Evolutionary conservation across 64 coral and sea anemone genomes (phyloP).

Genomic region (Cladopsammia gracilis): DNA sequence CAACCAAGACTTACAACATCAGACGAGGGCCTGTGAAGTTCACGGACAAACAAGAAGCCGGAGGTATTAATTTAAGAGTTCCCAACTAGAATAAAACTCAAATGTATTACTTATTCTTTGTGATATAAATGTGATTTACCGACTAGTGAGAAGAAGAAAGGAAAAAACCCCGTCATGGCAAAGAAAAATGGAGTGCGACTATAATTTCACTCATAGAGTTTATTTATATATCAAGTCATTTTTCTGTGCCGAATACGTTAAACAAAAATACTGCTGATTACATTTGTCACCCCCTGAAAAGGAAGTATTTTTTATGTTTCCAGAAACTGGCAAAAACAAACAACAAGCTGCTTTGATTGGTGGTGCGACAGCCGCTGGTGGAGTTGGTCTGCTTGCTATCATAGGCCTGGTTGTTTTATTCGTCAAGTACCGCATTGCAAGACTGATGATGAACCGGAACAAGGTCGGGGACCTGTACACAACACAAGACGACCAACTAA

Average conservation of each 20-base stretch:
- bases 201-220: too few relatives aligned
- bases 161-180: too few relatives aligned
- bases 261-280: not conserved
- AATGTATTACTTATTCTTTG: too few relatives aligned
- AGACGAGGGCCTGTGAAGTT: not conserved
- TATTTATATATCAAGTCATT: not conserved
- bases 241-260: not conserved
- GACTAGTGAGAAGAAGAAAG: too few relatives aligned
- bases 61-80: not conserved
- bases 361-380: conserved; percentile 2
- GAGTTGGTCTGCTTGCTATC: not conserved
- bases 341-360: conserved; percentile 28
- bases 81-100: not conserved
- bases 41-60: not conserved
- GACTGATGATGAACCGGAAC: not conserved
- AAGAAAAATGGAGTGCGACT: too few relatives aligned
- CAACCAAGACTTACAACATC: not conserved
- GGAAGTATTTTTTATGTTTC: not conserved
- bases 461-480: conserved; percentile 15
- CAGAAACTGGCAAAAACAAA: not conserved
- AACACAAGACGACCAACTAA: not conserved
- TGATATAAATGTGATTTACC: too few relatives aligned
- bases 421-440: conserved; percentile 26
- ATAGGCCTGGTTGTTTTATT: not conserved
- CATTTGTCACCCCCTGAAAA: not conserved